Evolutionary conservation across 37 sponge, comb jelly and placozoan species (phyloP).

Genomic region (Halichondria panicea): DNA sequence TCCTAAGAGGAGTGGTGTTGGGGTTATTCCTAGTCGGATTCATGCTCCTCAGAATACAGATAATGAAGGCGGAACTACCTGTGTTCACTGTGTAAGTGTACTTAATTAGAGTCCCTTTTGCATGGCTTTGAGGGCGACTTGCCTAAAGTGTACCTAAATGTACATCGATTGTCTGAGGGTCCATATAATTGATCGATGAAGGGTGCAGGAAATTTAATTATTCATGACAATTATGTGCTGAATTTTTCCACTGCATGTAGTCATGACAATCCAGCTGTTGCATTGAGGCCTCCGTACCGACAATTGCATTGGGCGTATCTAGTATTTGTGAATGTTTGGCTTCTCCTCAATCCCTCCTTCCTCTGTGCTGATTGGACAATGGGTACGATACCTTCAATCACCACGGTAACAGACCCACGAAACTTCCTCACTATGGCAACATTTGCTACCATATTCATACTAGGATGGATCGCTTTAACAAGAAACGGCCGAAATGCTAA

Average conservation of each 20-base stretch:
- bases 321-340: constrained; percentile 74
- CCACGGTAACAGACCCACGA: constrained; percentile 62
- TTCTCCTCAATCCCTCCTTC: constrained; percentile 65
- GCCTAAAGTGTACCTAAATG: too few relatives aligned
- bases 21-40: constrained; percentile 12
- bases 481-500: constrained; percentile 5
- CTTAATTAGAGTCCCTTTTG: neutral
- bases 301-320: constrained; percentile 86
- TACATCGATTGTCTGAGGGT: too few relatives aligned
- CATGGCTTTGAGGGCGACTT: too few relatives aligned
- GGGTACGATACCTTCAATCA: constrained; percentile 89
- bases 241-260: constrained; percentile 18
- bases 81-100: constrained; percentile 67
- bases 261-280: constrained; percentile 89
- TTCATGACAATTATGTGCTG: neutral
- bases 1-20: constrained; percentile 8
- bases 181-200: too few relatives aligned
- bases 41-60: constrained; percentile 52
- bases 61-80: constrained; percentile 61
- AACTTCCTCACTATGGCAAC: constrained; percentile 64
- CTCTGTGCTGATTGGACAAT: constrained; percentile 94
- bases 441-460: constrained; percentile 8
- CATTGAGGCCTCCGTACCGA: constrained; percentile 60
- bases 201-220: too few relatives aligned
- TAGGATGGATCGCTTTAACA: neutral